Conservation (phyloP, 2,113 vertebrate genomes). For the Neotragus moschatus region DNA sequence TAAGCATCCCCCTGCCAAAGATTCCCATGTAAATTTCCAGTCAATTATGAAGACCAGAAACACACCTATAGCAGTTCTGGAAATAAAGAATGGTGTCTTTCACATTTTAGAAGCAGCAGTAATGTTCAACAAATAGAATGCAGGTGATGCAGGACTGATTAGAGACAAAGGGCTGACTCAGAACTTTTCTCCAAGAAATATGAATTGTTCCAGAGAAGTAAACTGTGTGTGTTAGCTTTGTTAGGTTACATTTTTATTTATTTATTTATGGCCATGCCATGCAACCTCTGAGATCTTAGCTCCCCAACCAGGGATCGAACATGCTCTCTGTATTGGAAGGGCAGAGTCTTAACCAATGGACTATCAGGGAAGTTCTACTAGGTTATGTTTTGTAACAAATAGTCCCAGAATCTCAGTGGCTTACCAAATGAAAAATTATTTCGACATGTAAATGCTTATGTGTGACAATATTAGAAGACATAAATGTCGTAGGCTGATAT, state of each 20-base stretch:
- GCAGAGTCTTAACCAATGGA: neutral
- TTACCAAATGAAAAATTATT: neutral
- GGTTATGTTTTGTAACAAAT: neutral
- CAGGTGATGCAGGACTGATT: neutral
- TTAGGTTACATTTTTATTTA: neutral
- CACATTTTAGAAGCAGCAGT: neutral
- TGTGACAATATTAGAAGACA: neutral
- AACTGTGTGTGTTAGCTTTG: neutral
- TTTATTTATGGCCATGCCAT: neutral
- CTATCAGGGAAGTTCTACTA: neutral
- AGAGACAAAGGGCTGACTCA: neutral
- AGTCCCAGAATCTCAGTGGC: neutral
- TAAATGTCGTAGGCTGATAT: neutral
- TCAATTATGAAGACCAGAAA: neutral
- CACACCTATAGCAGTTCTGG: neutral
- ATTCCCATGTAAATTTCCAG: neutral
- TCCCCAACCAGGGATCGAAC: neutral
- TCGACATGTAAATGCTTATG: neutral
- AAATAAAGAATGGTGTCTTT: neutral
- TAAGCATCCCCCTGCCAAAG: neutral
- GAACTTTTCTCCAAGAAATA: neutral
- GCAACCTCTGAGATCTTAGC: neutral
- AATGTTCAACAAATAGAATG: neutral
- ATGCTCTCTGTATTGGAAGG: neutral
- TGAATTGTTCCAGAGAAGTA: neutral